Evolutionary conservation across 2,888 invertebrate genomes (phyloP).

Genomic region (Thymelicus acteon): DNA sequence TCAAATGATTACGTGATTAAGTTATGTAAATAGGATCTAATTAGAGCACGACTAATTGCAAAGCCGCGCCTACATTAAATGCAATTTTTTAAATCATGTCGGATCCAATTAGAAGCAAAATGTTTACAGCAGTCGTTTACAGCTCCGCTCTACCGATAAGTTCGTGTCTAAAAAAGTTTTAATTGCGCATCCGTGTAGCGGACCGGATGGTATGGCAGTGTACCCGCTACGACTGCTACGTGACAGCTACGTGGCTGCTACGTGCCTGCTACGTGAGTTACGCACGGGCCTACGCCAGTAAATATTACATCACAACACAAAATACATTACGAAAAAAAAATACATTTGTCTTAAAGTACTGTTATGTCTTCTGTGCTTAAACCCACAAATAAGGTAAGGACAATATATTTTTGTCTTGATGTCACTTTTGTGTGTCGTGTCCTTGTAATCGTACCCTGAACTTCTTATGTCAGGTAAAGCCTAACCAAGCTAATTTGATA

Average conservation of each 20-base stretch:
- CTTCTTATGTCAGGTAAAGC: too few relatives aligned
- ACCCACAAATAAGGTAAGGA: too few relatives aligned
- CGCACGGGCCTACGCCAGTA: too few relatives aligned
- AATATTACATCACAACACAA: too few relatives aligned
- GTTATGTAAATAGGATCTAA: neutral
- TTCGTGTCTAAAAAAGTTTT: conserved; percentile 61
- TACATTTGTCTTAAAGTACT: too few relatives aligned
- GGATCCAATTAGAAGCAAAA: conserved; percentile 57
- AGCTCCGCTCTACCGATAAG: conserved; percentile 56
- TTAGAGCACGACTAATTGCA: conserved; percentile 24
- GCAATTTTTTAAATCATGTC: conserved; percentile 46
- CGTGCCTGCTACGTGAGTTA: neutral
- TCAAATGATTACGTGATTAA: neutral
- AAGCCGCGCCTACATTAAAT: conserved; percentile 4
- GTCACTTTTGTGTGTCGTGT: too few relatives aligned
- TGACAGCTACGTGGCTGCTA: conserved; percentile 20
- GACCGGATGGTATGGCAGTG: conserved; percentile 41
- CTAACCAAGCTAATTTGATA: too few relatives aligned
- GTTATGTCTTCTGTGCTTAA: too few relatives aligned
- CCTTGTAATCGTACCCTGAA: too few relatives aligned
- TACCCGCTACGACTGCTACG: conserved; percentile 46
- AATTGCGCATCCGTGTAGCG: conserved; percentile 55
- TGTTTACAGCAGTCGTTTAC: conserved; percentile 61
- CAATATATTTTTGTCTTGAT: too few relatives aligned
- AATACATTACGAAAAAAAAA: too few relatives aligned